phyloP scores from a whole-genome alignment of 1,140 invertebrate genomes.

The Rhopalosiphum padi region DNA sequence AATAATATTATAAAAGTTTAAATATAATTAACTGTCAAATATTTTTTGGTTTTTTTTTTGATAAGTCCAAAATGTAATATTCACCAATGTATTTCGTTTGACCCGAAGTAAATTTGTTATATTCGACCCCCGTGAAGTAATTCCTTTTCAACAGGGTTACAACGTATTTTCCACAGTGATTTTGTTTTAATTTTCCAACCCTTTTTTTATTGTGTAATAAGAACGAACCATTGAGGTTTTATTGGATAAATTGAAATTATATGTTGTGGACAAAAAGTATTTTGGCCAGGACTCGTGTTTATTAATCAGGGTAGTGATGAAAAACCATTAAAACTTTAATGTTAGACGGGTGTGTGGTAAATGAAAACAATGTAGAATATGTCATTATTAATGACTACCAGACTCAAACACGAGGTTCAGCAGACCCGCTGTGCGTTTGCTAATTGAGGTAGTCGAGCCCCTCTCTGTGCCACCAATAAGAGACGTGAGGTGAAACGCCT shows the following conservation, averaged over 20 bases:
- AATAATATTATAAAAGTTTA: too few relatives aligned
- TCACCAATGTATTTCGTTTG: not conserved
- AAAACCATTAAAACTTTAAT: conserved; percentile 30
- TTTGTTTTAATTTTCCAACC: not conserved
- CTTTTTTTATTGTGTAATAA: not conserved
- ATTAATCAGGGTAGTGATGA: conserved; percentile 25
- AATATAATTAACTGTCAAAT: not conserved
- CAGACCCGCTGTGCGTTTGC: not conserved
- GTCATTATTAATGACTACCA: conserved; percentile 46
- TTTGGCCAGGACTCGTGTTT: conserved; percentile 20
- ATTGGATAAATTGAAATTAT: conserved; percentile 35
- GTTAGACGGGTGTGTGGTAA: conserved; percentile 11
- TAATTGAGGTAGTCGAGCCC: conserved; percentile 1
- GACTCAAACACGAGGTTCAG: not conserved
- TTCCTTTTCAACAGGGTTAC: not conserved
- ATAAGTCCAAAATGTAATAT: not conserved
- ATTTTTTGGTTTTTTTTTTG: not conserved
- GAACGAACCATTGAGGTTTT: not conserved
- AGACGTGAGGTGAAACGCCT: not conserved
- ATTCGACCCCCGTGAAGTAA: not conserved
- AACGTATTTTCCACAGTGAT: not conserved
- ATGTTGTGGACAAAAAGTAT: not conserved
- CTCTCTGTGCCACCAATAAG: not conserved
- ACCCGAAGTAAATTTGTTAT: not conserved
- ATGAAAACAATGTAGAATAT: conserved; percentile 39